Percentiles rank a stretch among this genome's conserved stretches.
Evolutionary conservation across 2,888 invertebrate species (phyloP).

Genomic region (Hypomecis punctinalis): DNA sequence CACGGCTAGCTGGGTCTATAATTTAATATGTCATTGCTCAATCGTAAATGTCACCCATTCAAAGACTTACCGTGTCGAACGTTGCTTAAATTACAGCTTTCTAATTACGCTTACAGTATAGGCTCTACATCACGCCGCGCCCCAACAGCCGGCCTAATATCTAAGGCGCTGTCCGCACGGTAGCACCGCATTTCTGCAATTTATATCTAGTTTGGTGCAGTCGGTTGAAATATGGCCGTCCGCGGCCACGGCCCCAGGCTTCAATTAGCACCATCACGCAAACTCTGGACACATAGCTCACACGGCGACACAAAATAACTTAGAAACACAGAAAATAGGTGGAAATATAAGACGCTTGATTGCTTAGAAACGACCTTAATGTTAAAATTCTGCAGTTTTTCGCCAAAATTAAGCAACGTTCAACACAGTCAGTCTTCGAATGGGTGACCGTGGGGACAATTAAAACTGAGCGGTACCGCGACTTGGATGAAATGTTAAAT

Average conservation of each 20-base stretch:
- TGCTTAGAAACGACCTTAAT: not conserved
- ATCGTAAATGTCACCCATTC: no score
- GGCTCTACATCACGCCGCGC: not conserved
- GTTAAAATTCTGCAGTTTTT: no score
- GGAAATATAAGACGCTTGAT: not conserved
- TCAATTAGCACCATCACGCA: slow-evolving; percentile 40
- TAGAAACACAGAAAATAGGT: not conserved
- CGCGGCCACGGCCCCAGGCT: slow-evolving; percentile 28
- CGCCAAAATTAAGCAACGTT: no score
- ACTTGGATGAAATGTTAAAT: no score
- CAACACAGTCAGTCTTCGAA: no score
- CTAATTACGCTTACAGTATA: not conserved
- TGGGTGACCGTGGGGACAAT: no score
- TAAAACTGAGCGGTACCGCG: no score
- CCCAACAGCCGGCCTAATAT: not conserved
- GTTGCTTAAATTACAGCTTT: no score
- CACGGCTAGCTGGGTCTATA: no score
- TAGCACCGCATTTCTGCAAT: slow-evolving; percentile 28
- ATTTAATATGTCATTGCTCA: no score
- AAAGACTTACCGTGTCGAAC: no score
- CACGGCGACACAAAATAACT: not conserved
- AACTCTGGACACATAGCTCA: slow-evolving; percentile 14
- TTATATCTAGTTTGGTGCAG: slow-evolving; percentile 36
- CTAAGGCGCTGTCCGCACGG: slow-evolving; percentile 21
- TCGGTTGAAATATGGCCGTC: slow-evolving; percentile 33